These are phyloP conservation scores for Nasonia giraulti DNA, from an alignment of 1,140 invertebrate species.

Conservation along the genomic window DNA sequence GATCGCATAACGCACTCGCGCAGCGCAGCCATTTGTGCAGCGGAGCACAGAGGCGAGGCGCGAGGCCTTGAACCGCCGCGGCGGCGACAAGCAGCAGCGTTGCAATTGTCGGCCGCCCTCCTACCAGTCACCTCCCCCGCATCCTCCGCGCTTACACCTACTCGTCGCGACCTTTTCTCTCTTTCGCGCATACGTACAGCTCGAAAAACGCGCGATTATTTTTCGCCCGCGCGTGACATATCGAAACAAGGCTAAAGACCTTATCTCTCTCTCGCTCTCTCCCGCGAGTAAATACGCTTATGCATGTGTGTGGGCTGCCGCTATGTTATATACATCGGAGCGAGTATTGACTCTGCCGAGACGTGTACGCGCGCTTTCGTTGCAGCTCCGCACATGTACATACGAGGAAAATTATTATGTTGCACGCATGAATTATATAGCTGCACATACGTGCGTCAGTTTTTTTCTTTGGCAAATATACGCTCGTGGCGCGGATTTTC, in stretches of 20 bases:
- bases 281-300: background rate
- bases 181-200: too few species aligned
- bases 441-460: background rate
- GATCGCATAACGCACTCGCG: background rate
- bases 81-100: background rate
- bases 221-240: background rate
- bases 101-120: background rate
- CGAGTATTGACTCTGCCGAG: background rate
- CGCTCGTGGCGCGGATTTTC: too few species aligned
- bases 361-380: background rate
- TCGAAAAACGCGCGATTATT: too few species aligned
- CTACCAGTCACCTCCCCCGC: background rate
- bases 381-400: background rate
- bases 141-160: background rate
- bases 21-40: background rate
- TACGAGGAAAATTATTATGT: background rate
- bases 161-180: background rate
- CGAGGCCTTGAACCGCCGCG: conserved; percentile 2
- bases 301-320: background rate
- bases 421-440: background rate
- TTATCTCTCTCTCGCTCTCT: background rate
- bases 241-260: conserved; percentile 16
- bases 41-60: background rate
- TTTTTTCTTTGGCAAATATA: background rate
- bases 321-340: background rate